Evolutionary conservation across 2,113 vertebrate species (phyloP).

Genomic region (Chrysemys picta): DNA sequence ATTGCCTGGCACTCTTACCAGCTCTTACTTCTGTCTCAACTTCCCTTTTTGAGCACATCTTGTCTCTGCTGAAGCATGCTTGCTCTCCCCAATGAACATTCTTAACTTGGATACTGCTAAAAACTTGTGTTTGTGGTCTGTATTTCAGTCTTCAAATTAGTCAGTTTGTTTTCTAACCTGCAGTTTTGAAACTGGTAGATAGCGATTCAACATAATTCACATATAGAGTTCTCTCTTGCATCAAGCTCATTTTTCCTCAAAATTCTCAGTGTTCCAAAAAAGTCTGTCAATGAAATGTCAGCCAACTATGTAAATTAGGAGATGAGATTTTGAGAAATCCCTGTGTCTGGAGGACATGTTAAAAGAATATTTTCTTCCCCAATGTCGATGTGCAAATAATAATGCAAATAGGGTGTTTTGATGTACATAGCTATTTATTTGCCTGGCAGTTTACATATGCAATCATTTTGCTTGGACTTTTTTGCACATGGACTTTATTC

Average conservation of each 20-base stretch:
- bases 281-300: conserved; percentile 25
- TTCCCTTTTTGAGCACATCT: not conserved
- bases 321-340: conserved; percentile 22
- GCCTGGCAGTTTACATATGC: not conserved
- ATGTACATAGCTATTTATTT: not conserved
- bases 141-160: conserved; percentile 28
- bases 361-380: conserved; percentile 24
- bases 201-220: not conserved
- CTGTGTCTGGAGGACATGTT: not conserved
- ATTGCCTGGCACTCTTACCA: not conserved
- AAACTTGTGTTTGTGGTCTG: not conserved
- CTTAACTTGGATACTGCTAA: not conserved
- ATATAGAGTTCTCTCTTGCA: not conserved
- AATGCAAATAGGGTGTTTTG: rapidly evolving
- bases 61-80: not conserved
- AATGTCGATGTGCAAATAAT: not conserved
- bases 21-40: not conserved
- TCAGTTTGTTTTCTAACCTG: conserved; percentile 16
- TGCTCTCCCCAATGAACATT: not conserved
- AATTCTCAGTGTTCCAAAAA: conserved; percentile 44
- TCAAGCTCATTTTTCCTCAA: conserved; percentile 13
- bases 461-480: not conserved
- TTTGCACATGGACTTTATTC: not conserved
- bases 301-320: conserved; percentile 11
- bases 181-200: not conserved